Evolutionary conservation across 2,888 invertebrate species (phyloP), one percentile per base, ranked within the genome.

Genomic region (Molanna angustata): DNA sequence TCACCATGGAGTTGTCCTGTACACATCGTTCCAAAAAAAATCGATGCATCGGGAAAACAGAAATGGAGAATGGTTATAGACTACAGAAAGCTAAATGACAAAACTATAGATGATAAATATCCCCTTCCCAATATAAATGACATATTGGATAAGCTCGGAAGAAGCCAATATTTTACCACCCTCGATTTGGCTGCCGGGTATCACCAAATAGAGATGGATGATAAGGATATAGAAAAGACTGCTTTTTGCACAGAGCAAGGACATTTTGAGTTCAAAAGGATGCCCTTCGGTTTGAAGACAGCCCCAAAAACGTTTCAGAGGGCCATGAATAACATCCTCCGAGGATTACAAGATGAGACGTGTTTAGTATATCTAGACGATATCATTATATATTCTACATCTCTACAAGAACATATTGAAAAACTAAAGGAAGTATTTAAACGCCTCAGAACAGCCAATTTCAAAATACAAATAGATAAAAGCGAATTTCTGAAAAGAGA

Each of bases 381-480:
- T 17, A 18, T 40, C 7, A 18, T 40, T 7, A 14, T 40, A 6
- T 40, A 40, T n/a, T 40, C 19, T n/a, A n/a, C n/a, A n/a, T n/a
- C n/a, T n/a, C n/a, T 35, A 11, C n/a, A 35, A 13, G 14, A n/a
- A 14, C 35, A 35, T 13, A 14, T n/a, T n/a, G 4, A 6, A 13
- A 35, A 14, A 35, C n/a, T 35, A 14, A 35, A 14, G n/a, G 35
- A 35, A 13, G 14, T 35, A n/a, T 35, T 35, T 35, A 35, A 35
- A 9, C 4, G 9, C 4, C 35, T 45, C 11, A 16, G 16, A 6
- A 17, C n/a, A 17, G 13, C 14, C 18, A 58, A 63, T 63, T 64
- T 58, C 56, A 66, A 65, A 68, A 69, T 70, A 69, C 69, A 69
- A 69, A 64, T 64, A 43, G 49, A 54, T 54, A 52, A 51, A 47